A percentile compares a stretch with the other conserved stretches of the same genome.
Evolutionary conservation across 2,888 invertebrate species (phyloP).

Genomic region (Electrophaes corylata): DNA sequence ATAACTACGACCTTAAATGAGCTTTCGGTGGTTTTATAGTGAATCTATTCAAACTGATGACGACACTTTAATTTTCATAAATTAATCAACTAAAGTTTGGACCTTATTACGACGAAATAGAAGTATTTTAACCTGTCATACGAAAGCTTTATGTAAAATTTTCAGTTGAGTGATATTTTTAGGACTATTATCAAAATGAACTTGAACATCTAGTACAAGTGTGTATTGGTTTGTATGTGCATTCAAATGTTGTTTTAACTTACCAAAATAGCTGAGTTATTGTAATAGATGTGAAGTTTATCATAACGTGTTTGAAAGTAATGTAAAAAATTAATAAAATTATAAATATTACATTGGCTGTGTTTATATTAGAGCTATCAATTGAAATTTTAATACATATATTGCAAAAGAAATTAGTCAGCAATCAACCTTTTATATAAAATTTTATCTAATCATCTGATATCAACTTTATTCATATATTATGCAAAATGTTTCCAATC

Average conservation of each 20-base stretch:
- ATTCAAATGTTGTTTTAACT: neutral
- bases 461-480: neutral
- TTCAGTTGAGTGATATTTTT: too few relatives aligned
- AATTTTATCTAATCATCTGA: neutral
- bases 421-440: neutral
- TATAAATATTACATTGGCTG: neutral
- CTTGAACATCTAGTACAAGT: neutral
- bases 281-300: neutral
- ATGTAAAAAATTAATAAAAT: neutral
- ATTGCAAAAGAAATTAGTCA: neutral
- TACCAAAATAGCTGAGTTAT: neutral
- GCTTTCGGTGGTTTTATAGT: too few relatives aligned
- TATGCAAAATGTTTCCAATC: conserved; percentile 55
- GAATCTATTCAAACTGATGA: too few relatives aligned
- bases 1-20: too few relatives aligned
- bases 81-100: too few relatives aligned
- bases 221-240: neutral
- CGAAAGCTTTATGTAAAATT: too few relatives aligned
- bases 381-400: too few relatives aligned
- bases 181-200: too few relatives aligned
- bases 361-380: too few relatives aligned
- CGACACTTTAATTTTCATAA: too few relatives aligned
- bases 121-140: too few relatives aligned
- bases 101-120: too few relatives aligned
- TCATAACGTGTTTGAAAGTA: neutral